Evolutionary conservation across 2,888 invertebrate genomes (phyloP).

Genomic region (Polietes domitor): DNA sequence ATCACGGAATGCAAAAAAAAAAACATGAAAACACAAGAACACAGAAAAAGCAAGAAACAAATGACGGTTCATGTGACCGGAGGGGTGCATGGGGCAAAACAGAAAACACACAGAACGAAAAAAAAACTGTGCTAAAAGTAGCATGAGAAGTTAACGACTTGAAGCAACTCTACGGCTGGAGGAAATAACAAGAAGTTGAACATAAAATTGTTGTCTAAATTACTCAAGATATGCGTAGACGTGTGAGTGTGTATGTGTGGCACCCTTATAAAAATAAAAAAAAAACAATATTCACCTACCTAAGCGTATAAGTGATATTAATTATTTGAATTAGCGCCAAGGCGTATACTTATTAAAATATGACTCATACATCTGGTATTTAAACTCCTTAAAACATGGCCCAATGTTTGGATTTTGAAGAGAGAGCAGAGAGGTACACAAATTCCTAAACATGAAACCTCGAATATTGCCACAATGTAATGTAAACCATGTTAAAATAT

Average conservation of each 20-base stretch:
- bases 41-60: neutral
- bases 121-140: neutral
- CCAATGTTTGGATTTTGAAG: neutral
- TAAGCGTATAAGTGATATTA: constrained; percentile 5
- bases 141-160: constrained; percentile 1
- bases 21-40: neutral
- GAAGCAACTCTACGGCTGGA: neutral
- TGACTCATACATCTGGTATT: neutral
- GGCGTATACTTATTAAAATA: neutral
- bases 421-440: no score
- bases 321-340: neutral
- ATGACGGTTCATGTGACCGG: neutral
- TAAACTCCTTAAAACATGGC: neutral
- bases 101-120: neutral
- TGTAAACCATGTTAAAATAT: no score
- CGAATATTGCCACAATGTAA: no score
- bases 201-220: no score
- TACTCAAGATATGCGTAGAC: no score
- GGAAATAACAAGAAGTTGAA: no score
- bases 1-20: constrained; percentile 14
- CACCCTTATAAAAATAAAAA: neutral
- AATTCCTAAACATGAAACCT: no score
- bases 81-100: neutral
- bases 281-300: neutral
- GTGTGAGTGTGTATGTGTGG: neutral